phyloP scores from a whole-genome alignment of 1,140 invertebrate species.

The Pinna nobilis region DNA sequence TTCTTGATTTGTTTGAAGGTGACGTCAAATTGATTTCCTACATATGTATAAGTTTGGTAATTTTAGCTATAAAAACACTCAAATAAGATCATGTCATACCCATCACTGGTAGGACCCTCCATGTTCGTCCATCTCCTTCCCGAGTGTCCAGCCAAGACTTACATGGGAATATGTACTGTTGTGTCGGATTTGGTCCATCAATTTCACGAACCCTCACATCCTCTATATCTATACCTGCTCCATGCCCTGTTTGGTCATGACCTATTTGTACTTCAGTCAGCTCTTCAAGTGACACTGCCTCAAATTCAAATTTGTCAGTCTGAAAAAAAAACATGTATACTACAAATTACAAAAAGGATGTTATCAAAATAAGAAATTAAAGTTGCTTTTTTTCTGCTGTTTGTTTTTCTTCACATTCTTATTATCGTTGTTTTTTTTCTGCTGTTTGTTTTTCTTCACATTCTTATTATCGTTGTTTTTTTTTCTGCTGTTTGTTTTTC shows the following conservation, averaged over 20 bases:
- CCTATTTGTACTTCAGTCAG: slow-evolving; percentile 57
- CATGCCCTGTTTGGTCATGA: slow-evolving; percentile 64
- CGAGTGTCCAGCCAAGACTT: slow-evolving; percentile 61
- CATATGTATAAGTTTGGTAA: too few species aligned
- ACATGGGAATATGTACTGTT: slow-evolving; percentile 60
- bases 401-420: too few species aligned
- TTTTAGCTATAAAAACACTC: too few species aligned
- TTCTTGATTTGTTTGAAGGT: too few species aligned
- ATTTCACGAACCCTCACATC: slow-evolving; percentile 55
- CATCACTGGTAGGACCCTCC: slow-evolving; percentile 50
- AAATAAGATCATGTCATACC: slow-evolving; percentile 27
- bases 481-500: too few species aligned
- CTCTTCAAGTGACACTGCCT: slow-evolving; percentile 60
- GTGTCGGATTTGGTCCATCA: slow-evolving; percentile 8
- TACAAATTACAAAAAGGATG: too few species aligned
- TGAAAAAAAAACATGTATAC: slow-evolving; percentile 26
- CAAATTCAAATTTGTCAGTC: slow-evolving; percentile 61
- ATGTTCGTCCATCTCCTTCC: slow-evolving; percentile 61
- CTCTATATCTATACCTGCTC: slow-evolving; percentile 65
- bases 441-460: too few species aligned
- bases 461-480: too few species aligned
- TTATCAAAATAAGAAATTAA: too few species aligned
- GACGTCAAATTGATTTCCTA: too few species aligned
- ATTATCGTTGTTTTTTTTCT: too few species aligned
- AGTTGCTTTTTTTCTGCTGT: too few species aligned